Base-by-base conservation (phyloP, 2,113 vertebrate genomes). In the Turnix velox region DNA sequence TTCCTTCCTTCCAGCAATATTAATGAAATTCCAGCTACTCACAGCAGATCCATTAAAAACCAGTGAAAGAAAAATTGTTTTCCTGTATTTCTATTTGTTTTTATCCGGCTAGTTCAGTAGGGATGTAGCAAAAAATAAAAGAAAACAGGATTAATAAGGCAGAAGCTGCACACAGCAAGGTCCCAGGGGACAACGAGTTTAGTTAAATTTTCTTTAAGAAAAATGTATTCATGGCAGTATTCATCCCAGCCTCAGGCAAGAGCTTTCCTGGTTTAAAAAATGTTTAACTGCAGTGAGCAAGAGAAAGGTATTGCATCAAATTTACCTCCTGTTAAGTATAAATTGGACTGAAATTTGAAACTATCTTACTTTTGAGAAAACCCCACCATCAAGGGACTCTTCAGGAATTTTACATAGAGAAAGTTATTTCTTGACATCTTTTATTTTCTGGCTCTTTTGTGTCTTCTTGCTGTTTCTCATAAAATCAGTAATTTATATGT, bases 121-220 rank as follows among this genome's bases (percentile, higher is more conserved):
- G 9, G 39, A 84, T 68, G 31, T 20, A 80, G 48, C 24, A 88
- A 92, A 87, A 92, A 78, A 48, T 31, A 63, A 72, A 92, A 71
- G 25, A 88, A 77, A 94, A 58, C 45, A 62, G 57, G 91, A 91
- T 94, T 94, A 92, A 75, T 84, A 94, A 92, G 52, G 49, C 23
- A 95, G 62, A 88, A 88, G 48, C 25, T 81, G 51, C 61, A 83
- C 40, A 43, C 61, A 79, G n/a, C 6, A 1, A 69, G 4, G 39
- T 83, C 89, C 43, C 78, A 94, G 31, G 18, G 77, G 78, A 79
- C 8, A 79, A 19, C 7, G 79, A 91, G 54, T 85, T 92, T 62
- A 91, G 81, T 58, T 72, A 83, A 43, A 85, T 92, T 91, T 95
- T 96, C 87, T 87, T 87, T 84, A 73, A 85, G 89, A 80, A 91